Conservation (phyloP, 1,140 invertebrate species). For the Bursaphelenchus mucronatus region DNA sequence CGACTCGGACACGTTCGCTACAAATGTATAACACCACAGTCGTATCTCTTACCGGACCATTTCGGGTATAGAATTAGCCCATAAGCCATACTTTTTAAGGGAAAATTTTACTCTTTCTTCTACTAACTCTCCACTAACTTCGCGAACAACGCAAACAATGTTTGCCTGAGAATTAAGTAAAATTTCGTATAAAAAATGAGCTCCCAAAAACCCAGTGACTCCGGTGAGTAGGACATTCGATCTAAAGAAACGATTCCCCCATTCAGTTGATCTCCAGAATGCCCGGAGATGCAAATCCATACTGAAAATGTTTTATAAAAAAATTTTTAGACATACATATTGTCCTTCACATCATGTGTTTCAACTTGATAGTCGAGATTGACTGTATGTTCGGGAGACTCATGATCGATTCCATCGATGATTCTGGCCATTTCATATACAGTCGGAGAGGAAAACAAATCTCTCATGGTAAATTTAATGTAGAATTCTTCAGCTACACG, state of each 20-base stretch:
- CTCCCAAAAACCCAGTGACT: slow-evolving; percentile 32
- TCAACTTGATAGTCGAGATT: slow-evolving; percentile 61
- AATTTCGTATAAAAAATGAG: slow-evolving; percentile 41
- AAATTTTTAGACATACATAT: slow-evolving; percentile 53
- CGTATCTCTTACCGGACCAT: slow-evolving; percentile 43
- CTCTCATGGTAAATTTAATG: slow-evolving; percentile 59
- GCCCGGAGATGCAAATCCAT: slow-evolving; percentile 64
- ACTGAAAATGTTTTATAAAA: slow-evolving; percentile 41
- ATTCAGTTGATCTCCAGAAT: slow-evolving; percentile 63
- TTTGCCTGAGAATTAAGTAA: slow-evolving; percentile 46
- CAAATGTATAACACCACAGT: slow-evolving; percentile 18
- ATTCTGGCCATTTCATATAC: slow-evolving; percentile 60
- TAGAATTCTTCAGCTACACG: slow-evolving; percentile 58
- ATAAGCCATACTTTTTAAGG: slow-evolving; percentile 61
- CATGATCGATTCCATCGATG: slow-evolving; percentile 55
- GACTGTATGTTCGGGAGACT: slow-evolving; percentile 39
- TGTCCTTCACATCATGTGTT: slow-evolving; percentile 61
- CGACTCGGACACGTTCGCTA: slow-evolving; percentile 58
- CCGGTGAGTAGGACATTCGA: slow-evolving; percentile 47
- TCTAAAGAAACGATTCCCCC: slow-evolving; percentile 51
- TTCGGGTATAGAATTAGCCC: slow-evolving; percentile 37
- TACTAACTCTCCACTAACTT: slow-evolving; percentile 55
- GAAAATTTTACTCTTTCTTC: slow-evolving; percentile 59
- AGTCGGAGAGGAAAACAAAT: slow-evolving; percentile 62
- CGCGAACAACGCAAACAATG: slow-evolving; percentile 64